Conservation (phyloP, 1,140 invertebrate genomes). For the Platorchestia sp. region DNA sequence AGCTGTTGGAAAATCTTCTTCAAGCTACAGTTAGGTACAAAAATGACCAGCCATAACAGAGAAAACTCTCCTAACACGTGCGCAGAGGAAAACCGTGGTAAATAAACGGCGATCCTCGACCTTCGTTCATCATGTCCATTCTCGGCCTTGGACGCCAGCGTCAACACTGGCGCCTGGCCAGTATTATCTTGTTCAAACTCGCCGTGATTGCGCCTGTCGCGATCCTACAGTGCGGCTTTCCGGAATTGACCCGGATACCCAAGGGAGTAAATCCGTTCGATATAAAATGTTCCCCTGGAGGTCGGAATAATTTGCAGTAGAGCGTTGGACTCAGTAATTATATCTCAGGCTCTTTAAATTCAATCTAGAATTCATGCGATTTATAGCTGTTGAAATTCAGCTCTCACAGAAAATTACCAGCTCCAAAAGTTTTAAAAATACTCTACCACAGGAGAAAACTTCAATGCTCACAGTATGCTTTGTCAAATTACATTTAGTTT, state of each 20-base stretch:
- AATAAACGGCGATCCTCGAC: neutral
- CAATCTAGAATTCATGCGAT: no score
- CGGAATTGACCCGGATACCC: neutral
- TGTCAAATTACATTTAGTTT: no score
- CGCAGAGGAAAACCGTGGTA: no score
- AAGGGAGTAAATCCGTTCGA: neutral
- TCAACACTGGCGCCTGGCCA: neutral
- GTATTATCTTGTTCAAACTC: neutral
- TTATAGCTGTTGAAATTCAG: no score
- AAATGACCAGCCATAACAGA: neutral
- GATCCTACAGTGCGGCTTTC: neutral
- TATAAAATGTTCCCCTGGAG: neutral
- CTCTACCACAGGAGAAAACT: no score
- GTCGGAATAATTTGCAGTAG: neutral
- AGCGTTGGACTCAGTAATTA: neutral
- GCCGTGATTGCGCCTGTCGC: neutral
- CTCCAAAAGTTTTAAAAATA: no score
- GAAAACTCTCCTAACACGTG: no score
- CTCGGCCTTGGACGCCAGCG: neutral
- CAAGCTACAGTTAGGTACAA: neutral
- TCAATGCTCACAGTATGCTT: no score
- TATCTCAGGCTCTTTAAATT: neutral
- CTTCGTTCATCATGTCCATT: neutral
- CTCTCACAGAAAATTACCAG: no score
- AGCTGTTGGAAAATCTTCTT: no score